A percentile compares a stretch with the other conserved stretches of the same genome.
These are phyloP conservation scores for Cheilosia variabilis DNA, from an alignment of 2,888 invertebrate genomes.

Conservation along the genomic window DNA sequence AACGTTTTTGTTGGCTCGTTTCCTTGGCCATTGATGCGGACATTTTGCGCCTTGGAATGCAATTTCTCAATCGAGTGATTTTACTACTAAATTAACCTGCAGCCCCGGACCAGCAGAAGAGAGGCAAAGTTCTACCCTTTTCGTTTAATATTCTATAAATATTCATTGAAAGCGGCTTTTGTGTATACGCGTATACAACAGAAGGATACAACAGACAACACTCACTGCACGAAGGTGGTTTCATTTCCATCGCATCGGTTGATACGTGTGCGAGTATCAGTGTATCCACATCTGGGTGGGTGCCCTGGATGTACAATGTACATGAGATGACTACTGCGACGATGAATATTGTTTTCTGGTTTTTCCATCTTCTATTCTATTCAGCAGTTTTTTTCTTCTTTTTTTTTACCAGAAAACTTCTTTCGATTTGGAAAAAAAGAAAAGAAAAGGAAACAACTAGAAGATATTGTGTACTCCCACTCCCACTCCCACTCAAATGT, in stretches of 20 bases:
- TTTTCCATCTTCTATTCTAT: background rate
- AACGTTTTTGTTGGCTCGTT: background rate
- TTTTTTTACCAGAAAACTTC: background rate
- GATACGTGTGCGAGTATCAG: background rate
- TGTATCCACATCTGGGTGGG: background rate
- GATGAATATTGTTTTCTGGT: background rate
- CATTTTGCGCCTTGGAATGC: background rate
- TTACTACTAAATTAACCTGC: background rate
- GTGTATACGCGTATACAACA: background rate
- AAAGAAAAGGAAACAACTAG: too few relatives aligned
- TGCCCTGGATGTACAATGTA: background rate
- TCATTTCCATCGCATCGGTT: background rate
- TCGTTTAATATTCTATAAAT: conserved; percentile 10
- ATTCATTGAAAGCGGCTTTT: background rate
- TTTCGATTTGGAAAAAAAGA: conserved; percentile 6
- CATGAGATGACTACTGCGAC: background rate
- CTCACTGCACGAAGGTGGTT: conserved; percentile 1
- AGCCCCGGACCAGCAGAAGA: too few relatives aligned
- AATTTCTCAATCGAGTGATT: background rate
- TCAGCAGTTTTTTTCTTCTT: background rate
- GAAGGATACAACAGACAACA: background rate
- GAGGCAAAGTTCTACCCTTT: too few relatives aligned
- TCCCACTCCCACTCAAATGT: conserved; percentile 18
- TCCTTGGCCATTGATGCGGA: background rate
- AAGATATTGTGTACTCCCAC: background rate